Percentiles rank a stretch among this genome's conserved stretches.
phyloP scores from a whole-genome alignment of 1,140 invertebrate species.

The Lepidurus packardi region DNA sequence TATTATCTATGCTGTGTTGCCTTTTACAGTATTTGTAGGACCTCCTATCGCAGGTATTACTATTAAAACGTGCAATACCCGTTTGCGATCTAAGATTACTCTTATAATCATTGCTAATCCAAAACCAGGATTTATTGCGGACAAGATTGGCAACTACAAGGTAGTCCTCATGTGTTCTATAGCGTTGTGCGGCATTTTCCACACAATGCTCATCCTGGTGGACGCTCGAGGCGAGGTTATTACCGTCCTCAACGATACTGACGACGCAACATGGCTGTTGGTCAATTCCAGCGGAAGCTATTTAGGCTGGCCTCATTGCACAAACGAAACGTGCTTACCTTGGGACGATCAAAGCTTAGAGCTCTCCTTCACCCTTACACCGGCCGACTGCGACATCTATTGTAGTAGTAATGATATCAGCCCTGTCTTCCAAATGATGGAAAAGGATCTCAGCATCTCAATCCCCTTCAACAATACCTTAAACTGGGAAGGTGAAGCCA shows the following conservation, averaged over 20 bases:
- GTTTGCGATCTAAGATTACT: neutral
- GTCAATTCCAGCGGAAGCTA: neutral
- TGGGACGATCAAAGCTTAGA: neutral
- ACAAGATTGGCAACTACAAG: constrained; percentile 74
- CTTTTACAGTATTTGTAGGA: constrained; percentile 71
- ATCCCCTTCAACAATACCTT: neutral
- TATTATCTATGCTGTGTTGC: constrained; percentile 72
- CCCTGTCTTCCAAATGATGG: neutral
- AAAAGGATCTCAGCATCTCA: neutral
- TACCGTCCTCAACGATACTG: constrained; percentile 33
- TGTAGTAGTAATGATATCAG: neutral
- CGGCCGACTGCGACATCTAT: neutral
- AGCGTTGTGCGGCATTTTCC: constrained; percentile 62
- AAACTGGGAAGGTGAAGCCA: neutral
- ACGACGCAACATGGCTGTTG: neutral
- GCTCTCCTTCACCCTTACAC: neutral
- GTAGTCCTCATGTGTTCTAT: constrained; percentile 66
- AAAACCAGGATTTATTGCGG: constrained; percentile 62
- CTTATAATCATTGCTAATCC: neutral
- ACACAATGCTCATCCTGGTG: constrained; percentile 57
- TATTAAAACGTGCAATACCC: neutral
- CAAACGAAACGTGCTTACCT: neutral
- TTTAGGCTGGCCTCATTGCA: neutral
- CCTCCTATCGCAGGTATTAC: constrained; percentile 66
- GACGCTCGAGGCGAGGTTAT: constrained; percentile 34